Conservation (phyloP, 23 tunicate species). For the Trididemnum nubilum region DNA sequence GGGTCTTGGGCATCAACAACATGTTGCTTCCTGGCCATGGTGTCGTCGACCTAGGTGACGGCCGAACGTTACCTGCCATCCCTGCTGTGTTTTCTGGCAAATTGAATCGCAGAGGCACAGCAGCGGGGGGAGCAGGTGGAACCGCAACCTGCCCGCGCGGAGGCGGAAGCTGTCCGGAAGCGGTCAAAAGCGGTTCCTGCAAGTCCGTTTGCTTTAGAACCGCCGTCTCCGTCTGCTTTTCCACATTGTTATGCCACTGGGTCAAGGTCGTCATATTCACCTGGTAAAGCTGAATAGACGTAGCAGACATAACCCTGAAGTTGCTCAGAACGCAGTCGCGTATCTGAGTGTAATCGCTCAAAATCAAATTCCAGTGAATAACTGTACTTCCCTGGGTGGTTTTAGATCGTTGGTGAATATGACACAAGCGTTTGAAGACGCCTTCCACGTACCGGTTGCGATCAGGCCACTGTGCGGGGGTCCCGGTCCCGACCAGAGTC, state of each 20-base stretch:
- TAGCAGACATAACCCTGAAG: not conserved
- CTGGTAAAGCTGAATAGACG: not conserved
- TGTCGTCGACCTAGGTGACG: not conserved
- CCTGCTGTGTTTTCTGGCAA: not conserved
- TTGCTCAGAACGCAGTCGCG: not conserved
- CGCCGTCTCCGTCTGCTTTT: not conserved
- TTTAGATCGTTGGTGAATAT: not conserved
- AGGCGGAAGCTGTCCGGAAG: not conserved
- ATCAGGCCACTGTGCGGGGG: slow-evolving; percentile 5
- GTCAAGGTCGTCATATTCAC: not conserved
- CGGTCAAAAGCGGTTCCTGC: not conserved
- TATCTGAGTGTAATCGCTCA: not conserved
- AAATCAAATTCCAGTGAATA: not conserved
- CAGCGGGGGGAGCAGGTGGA: not conserved
- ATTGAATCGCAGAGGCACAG: not conserved
- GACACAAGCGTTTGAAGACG: not conserved
- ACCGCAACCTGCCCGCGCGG: not conserved
- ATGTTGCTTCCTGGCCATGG: not conserved
- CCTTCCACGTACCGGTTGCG: not conserved
- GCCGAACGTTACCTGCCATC: not conserved
- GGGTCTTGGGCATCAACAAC: too few relatives aligned
- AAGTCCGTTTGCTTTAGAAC: not conserved
- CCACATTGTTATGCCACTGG: not conserved
- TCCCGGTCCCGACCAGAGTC: not conserved
- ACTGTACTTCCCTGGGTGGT: not conserved